Evolutionary conservation across 1,140 invertebrate genomes (phyloP), one percentile per base, ranked within the genome.

Genomic region (Caerostris extrusa): DNA sequence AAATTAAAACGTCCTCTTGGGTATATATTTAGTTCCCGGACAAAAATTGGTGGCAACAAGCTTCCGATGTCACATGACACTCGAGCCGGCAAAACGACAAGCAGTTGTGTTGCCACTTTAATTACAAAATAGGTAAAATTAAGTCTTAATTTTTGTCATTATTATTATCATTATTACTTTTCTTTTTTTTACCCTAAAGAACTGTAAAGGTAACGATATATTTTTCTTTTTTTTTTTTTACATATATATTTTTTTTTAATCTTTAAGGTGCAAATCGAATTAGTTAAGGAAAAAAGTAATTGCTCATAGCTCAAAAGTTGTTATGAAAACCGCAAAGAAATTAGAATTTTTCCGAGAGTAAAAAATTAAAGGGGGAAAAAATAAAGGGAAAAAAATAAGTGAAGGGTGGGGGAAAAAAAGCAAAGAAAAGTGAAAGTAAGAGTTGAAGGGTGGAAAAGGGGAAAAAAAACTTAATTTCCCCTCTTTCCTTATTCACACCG

Each of bases 91-190:
- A 10, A n/a, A 17, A 64, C 12, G 61, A 64, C 50, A 12, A 77
- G 34, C 69, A 12, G 71, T 77, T 77, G 71, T 85, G 83, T 85
- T 58, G 83, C 90, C 82, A 85, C 82, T 83, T 92, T 92, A 92
- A 92, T 92, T 92, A 92, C 67, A 90, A 90, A 90, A 91, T 91
- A 91, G 90, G 90, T 61, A 82, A 91, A 91, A 91, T 91, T 91
- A 91, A 91, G 71, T 81, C 71, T 17, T n/a, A 56, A 60, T 53
- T 83, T 10, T 61, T 61, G 19, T 82, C 5, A 55, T 71, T 57
- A 50, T 55, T 5, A 64, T 88, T 34, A n/a, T 88, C 50, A 53
- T 88, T 64, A 61, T 61, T 64, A 64, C 7, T 58, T 83, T 87
- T 34, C 19, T 61, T 61, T 87, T 61, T 87, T 50, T 57, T 61